A percentile compares a stretch with the other conserved stretches of the same genome.
phyloP scores from a whole-genome alignment of 2,888 invertebrate species.

The Myopa tessellatipennis region DNA sequence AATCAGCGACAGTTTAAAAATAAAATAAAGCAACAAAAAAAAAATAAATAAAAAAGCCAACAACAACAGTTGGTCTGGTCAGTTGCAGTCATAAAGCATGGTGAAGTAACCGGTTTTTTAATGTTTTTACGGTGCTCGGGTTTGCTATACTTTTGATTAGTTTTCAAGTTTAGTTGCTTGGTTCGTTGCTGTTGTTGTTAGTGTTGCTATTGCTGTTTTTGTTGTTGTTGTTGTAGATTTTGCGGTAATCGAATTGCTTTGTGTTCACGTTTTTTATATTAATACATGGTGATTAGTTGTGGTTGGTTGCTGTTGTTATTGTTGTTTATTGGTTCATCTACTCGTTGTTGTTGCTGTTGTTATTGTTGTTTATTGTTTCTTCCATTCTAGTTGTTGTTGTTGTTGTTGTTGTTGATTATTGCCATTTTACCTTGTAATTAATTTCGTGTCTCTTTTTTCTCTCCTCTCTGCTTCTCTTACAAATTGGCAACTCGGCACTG shows the following conservation, averaged over 20 bases:
- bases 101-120: too few relatives aligned
- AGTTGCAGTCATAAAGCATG: neutral
- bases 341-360: neutral
- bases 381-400: constrained; percentile 7
- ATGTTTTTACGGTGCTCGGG: too few relatives aligned
- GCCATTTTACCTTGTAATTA: constrained; percentile 11
- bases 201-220: neutral
- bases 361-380: neutral
- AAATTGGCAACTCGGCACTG: neutral
- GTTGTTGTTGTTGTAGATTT: neutral
- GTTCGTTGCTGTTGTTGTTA: neutral
- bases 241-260: neutral
- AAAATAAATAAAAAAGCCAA: neutral
- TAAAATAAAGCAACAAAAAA: neutral
- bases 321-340: neutral
- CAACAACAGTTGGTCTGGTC: constrained; percentile 6
- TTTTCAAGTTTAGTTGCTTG: neutral
- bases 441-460: constrained; percentile 10
- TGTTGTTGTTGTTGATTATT: constrained; percentile 8
- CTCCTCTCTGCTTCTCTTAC: neutral
- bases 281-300: neutral
- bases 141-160: constrained; percentile 1
- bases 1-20: constrained; percentile 11
- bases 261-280: neutral
- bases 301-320: neutral